Conservation (phyloP, 1,140 invertebrate genomes). For the Zaprionus nigranus region DNA sequence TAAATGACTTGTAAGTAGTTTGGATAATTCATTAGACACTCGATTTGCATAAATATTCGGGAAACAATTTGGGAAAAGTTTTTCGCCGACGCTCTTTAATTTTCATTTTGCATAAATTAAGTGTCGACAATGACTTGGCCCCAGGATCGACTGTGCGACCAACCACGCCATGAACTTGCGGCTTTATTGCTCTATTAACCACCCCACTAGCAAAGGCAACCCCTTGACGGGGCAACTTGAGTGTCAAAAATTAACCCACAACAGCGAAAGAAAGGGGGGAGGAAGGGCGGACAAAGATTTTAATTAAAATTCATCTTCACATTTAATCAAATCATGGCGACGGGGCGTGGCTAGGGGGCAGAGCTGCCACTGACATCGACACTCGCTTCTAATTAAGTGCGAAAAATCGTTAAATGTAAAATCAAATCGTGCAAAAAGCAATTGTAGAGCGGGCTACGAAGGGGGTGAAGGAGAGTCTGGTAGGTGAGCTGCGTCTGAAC, state of each 20-base stretch:
- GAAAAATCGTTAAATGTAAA: slow-evolving; percentile 85
- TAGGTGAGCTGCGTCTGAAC: slow-evolving; percentile 26
- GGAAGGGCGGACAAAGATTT: slow-evolving; percentile 60
- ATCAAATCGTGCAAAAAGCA: slow-evolving; percentile 84
- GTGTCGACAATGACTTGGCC: slow-evolving; percentile 61
- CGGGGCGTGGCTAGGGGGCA: slow-evolving; percentile 13
- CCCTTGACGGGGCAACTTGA: slow-evolving; percentile 46
- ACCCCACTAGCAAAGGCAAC: neutral
- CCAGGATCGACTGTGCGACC: slow-evolving; percentile 30
- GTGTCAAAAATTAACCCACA: slow-evolving; percentile 68
- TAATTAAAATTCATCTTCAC: slow-evolving; percentile 85
- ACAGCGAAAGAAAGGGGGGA: neutral
- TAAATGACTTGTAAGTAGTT: slow-evolving; percentile 72
- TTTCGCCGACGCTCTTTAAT: slow-evolving; percentile 65
- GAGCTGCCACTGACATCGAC: slow-evolving; percentile 73
- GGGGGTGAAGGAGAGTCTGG: slow-evolving; percentile 1
- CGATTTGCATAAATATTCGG: slow-evolving; percentile 68
- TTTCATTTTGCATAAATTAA: slow-evolving; percentile 82
- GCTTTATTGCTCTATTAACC: slow-evolving; percentile 77
- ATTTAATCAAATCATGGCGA: slow-evolving; percentile 84
- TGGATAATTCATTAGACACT: slow-evolving; percentile 65
- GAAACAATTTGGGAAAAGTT: slow-evolving; percentile 50
- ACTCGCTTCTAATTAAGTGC: slow-evolving; percentile 84
- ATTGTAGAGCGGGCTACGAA: slow-evolving; percentile 49
- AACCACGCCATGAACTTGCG: slow-evolving; percentile 67